A percentile compares a stretch with the other conserved stretches of the same genome.
Conservation (phyloP, 2,888 invertebrate genomes). For the Peribatodes rhomboidaria region DNA sequence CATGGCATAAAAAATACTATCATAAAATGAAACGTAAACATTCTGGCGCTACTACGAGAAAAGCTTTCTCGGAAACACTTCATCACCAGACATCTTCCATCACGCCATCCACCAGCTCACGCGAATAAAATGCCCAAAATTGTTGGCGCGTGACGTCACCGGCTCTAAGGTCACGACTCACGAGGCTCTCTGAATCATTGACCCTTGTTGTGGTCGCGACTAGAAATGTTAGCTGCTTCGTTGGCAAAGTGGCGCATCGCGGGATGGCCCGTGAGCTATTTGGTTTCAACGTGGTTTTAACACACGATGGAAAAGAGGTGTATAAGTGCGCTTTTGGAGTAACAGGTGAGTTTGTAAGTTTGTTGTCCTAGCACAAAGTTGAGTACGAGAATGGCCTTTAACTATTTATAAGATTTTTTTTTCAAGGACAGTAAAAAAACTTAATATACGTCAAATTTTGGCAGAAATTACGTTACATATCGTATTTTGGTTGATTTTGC, state of each 20-base stretch:
- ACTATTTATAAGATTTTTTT: too few species aligned
- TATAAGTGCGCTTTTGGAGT: too few species aligned
- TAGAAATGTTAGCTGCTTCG: conserved; percentile 12
- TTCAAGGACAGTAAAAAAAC: too few species aligned
- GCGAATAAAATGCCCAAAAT: conserved; percentile 43
- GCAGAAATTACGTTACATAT: too few species aligned
- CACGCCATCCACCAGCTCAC: conserved; percentile 36
- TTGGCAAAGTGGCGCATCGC: background rate
- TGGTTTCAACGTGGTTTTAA: background rate
- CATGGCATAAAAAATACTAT: too few species aligned
- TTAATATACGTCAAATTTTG: too few species aligned
- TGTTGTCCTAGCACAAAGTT: too few species aligned
- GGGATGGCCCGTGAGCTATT: background rate
- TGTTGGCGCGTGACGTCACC: conserved; percentile 42
- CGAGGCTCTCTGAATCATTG: conserved; percentile 40
- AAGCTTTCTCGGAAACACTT: conserved; percentile 18
- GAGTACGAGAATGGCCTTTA: too few species aligned
- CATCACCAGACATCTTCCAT: conserved; percentile 30
- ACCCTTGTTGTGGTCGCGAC: conserved; percentile 31
- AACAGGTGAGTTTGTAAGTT: too few species aligned
- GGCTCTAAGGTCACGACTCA: conserved; percentile 37
- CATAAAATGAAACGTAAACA: too few species aligned
- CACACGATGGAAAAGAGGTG: background rate
- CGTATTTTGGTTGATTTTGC: too few species aligned
- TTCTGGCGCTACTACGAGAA: background rate